Evolutionary conservation across 2,797 vertebrate species (phyloP), one percentile per base, ranked within the genome.

Genomic region (Chanos chanos): DNA sequence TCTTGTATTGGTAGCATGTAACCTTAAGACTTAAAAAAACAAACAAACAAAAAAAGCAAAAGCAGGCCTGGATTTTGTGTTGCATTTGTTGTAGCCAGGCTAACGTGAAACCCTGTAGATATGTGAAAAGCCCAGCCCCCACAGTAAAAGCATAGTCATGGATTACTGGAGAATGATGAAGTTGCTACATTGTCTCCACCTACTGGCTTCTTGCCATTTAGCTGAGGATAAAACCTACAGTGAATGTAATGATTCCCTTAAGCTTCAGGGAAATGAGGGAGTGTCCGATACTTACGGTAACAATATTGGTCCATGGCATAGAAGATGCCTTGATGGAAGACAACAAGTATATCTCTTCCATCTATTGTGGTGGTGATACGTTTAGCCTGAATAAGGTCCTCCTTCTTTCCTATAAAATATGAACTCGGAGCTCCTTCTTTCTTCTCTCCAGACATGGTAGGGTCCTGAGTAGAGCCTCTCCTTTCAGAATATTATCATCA

Each of bases 241-340:
- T n/a, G n/a, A n/a, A n/a, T n/a, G n/a, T n/a, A n/a, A n/a, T n/a
- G n/a, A n/a, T n/a, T n/a, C n/a, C n/a, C n/a, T n/a, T n/a, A n/a
- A n/a, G n/a, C n/a, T n/a, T n/a, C n/a, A n/a, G n/a, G n/a, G n/a
- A n/a, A n/a, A n/a, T n/a, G n/a, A n/a, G n/a, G n/a, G n/a, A n/a
- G 2, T 21, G 2, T 31, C 12, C 24, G 5, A 22, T 51, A 86
- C 95, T 96, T 83, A 98, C 94, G 95, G 72, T 98, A 95, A 75
- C 96, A 98, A 62, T 91, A 92, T 39, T 85, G 89, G 62, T 98
- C 96, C 80, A 98, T 58, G 45, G 93, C 94, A 24, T 96, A 88
- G 68, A 94, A 92, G 64, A 70, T 79, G 55, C 78, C 91, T 43
- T 85, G 70, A 6, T 94, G 89, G 74, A 90, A 80, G 79, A 98